Conservation (phyloP, 2,888 invertebrate species). For the Gibbula magus region DNA sequence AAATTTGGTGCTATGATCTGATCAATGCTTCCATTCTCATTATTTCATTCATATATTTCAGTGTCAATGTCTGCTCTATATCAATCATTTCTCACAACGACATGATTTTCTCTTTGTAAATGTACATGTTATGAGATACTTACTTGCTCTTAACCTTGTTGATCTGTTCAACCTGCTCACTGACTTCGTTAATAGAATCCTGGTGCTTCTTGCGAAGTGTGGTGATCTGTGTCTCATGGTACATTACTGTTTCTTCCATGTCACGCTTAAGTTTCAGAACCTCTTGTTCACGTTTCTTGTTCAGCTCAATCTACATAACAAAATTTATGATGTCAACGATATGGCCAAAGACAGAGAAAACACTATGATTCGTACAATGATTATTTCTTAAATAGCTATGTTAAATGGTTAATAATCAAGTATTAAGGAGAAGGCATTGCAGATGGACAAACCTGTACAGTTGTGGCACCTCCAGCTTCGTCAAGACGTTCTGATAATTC, state of each 20-base stretch:
- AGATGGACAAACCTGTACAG: slow-evolving; percentile 82
- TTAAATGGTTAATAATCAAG: slow-evolving; percentile 89
- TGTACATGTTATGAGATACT: slow-evolving; percentile 37
- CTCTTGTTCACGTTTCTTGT: slow-evolving; percentile 99
- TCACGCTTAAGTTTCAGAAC: slow-evolving; percentile 97
- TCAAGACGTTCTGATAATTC: slow-evolving; percentile 81
- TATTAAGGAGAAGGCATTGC: too few species aligned
- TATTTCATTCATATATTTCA: not conserved
- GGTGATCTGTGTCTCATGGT: slow-evolving; percentile 97
- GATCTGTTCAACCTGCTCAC: slow-evolving; percentile 99
- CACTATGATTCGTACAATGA: too few species aligned
- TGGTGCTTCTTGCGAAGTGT: slow-evolving; percentile 99
- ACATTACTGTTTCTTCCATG: slow-evolving; percentile 98
- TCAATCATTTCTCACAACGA: not conserved
- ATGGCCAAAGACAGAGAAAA: too few species aligned
- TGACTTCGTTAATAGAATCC: slow-evolving; percentile 99
- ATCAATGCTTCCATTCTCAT: too few species aligned
- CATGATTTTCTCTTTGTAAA: not conserved
- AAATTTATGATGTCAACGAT: too few species aligned
- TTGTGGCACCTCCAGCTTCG: slow-evolving; percentile 98
- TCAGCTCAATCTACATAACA: slow-evolving; percentile 88
- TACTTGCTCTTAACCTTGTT: slow-evolving; percentile 99
- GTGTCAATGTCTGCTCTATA: not conserved
- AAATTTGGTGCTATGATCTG: too few species aligned
- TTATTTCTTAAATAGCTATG: too few species aligned